phyloP scores from a whole-genome alignment of 2,797 vertebrate genomes.

The Pelodytes ibericus region DNA sequence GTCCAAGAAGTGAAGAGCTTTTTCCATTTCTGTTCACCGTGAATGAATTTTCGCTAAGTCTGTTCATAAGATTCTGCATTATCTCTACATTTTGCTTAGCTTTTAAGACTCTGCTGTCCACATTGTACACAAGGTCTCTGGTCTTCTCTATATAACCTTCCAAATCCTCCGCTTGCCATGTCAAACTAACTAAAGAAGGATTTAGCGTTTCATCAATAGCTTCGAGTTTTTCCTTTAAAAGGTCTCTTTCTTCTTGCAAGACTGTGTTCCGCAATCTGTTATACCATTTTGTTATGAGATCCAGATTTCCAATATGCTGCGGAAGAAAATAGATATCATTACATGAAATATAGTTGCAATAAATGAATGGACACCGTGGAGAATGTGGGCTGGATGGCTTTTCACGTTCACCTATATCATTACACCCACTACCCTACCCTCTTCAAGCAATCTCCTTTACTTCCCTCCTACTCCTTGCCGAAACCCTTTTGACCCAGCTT shows the following conservation, averaged over 20 bases:
- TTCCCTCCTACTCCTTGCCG: too few species aligned
- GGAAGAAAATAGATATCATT: conserved; percentile 3
- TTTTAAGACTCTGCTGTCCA: conserved; percentile 71
- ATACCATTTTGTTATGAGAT: conserved; percentile 73
- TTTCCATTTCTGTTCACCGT: conserved; percentile 65
- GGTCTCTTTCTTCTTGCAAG: conserved; percentile 70
- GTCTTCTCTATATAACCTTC: conserved; percentile 72
- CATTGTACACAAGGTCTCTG: conserved; percentile 63
- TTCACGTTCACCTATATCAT: too few species aligned
- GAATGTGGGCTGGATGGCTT: too few species aligned
- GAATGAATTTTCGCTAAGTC: conserved; percentile 68
- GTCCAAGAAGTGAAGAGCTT: conserved; percentile 63
- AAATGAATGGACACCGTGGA: too few species aligned
- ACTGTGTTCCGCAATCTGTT: conserved; percentile 73
- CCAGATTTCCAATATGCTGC: conserved; percentile 71
- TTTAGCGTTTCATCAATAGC: conserved; percentile 66
- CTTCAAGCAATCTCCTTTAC: too few species aligned
- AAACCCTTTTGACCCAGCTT: too few species aligned
- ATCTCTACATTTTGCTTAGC: conserved; percentile 74
- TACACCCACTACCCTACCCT: too few species aligned
- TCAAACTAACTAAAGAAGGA: conserved; percentile 67
- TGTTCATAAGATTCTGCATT: conserved; percentile 68
- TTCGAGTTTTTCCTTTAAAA: conserved; percentile 68
- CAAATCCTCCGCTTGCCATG: conserved; percentile 73
- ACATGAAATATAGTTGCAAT: background rate